These are phyloP conservation scores for Morinoia aosen DNA, from an alignment of 2,888 invertebrate genomes.

Conservation along the genomic window DNA sequence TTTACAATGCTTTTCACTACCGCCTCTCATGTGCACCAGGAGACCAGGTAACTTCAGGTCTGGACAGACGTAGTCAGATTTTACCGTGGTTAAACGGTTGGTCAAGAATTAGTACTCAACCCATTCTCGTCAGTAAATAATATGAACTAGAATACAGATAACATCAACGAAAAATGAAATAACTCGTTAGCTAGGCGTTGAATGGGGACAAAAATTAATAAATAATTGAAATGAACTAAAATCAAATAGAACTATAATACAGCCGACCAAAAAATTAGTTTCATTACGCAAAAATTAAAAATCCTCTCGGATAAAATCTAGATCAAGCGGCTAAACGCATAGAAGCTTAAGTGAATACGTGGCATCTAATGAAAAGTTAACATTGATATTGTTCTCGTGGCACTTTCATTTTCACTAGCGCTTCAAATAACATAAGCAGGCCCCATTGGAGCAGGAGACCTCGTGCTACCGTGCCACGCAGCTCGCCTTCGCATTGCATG, in stretches of 20 bases:
- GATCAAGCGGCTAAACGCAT: too few species aligned
- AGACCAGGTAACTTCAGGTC: too few species aligned
- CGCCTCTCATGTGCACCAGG: too few species aligned
- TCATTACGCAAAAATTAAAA: not conserved
- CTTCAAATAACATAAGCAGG: too few species aligned
- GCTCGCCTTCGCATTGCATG: too few species aligned
- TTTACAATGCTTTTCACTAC: not conserved
- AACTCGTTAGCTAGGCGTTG: not conserved
- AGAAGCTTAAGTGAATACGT: too few species aligned
- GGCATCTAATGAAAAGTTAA: too few species aligned
- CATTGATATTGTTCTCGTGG: too few species aligned
- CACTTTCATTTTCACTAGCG: too few species aligned
- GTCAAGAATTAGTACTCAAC: not conserved
- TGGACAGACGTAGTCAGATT: not conserved
- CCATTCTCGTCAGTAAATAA: not conserved
- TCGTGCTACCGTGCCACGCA: too few species aligned
- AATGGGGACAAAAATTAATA: not conserved
- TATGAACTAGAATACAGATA: not conserved
- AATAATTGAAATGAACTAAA: not conserved
- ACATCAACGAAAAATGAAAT: not conserved
- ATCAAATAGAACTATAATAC: not conserved
- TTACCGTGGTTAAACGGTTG: not conserved
- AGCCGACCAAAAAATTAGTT: not conserved
- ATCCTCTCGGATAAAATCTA: not conserved
- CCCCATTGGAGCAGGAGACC: too few species aligned